These are phyloP conservation scores for Eupithecia pulchellata DNA, from an alignment of 2,888 invertebrate species.

Conservation along the genomic window DNA sequence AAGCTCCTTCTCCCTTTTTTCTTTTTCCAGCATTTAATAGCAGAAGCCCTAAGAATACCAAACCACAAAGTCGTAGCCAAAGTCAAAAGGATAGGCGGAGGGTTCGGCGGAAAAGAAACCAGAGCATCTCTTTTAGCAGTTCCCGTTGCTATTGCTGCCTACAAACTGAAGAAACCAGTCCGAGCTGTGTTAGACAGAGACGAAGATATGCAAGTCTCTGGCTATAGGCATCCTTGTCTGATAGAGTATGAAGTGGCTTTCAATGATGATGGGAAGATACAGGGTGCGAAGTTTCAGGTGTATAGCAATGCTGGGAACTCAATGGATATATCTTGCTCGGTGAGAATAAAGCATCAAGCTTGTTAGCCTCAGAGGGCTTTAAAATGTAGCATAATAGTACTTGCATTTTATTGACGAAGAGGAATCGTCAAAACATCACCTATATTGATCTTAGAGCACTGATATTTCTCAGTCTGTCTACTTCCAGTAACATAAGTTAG, in stretches of 20 bases:
- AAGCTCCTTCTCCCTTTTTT: too few species aligned
- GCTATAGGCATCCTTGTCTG: constrained; percentile 92
- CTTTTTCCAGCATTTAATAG: constrained; percentile 84
- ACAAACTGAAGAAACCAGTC: constrained; percentile 89
- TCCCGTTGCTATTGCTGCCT: constrained; percentile 90
- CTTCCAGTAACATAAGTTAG: too few species aligned
- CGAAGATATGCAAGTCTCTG: constrained; percentile 93
- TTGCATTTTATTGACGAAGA: neutral
- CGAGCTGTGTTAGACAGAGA: constrained; percentile 92
- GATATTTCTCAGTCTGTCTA: too few species aligned
- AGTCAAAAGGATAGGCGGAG: constrained; percentile 93
- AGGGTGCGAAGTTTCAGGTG: constrained; percentile 86
- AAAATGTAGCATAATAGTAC: neutral
- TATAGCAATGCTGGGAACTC: constrained; percentile 91
- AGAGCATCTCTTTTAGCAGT: constrained; percentile 85
- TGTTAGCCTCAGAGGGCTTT: neutral
- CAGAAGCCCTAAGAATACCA: constrained; percentile 87
- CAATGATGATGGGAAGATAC: constrained; percentile 88
- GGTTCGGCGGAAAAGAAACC: constrained; percentile 95
- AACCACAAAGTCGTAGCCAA: constrained; percentile 88
- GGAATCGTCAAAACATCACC: neutral
- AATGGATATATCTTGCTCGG: constrained; percentile 88
- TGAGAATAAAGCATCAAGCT: constrained; percentile 59
- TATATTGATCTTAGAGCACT: too few species aligned
- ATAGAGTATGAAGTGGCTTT: constrained; percentile 91